Percentiles rank a stretch among this genome's conserved stretches.
These are phyloP conservation scores for Oreochromis grahami DNA, from an alignment of 2,797 vertebrate genomes.

Conservation along the genomic window DNA sequence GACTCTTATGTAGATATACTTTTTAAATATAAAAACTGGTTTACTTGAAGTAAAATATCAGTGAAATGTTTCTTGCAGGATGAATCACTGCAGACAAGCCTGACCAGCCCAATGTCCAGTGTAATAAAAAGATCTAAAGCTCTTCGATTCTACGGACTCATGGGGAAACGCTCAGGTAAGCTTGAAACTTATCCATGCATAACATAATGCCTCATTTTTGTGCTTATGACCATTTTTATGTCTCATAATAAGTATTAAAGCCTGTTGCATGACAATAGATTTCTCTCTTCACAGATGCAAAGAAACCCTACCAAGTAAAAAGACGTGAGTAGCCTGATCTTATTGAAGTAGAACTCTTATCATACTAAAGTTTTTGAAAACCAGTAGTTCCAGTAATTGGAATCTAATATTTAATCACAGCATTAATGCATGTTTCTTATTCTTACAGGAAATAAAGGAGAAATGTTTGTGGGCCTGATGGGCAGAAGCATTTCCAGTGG, in stretches of 20 bases:
- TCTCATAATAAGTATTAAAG: not conserved
- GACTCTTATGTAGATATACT: not conserved
- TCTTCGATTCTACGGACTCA: slow-evolving; percentile 83
- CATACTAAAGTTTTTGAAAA: not conserved
- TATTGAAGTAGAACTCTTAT: not conserved
- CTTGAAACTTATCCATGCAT: not conserved
- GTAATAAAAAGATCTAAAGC: slow-evolving; percentile 79
- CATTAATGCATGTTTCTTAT: not conserved
- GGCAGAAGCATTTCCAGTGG: slow-evolving; percentile 63
- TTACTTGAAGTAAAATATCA: not conserved
- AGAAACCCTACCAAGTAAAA: slow-evolving; percentile 54
- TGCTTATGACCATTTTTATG: not conserved
- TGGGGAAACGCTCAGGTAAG: slow-evolving; percentile 82
- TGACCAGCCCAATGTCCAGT: slow-evolving; percentile 45
- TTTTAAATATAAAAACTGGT: not conserved
- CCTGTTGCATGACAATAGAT: not conserved
- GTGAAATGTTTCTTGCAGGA: slow-evolving; percentile 36
- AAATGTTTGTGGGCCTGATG: slow-evolving; percentile 71
- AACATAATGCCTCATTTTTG: not conserved
- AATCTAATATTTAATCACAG: not conserved
- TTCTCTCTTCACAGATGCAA: slow-evolving; percentile 37
- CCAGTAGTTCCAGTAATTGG: fast-evolving
- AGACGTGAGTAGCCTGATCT: slow-evolving; percentile 61
- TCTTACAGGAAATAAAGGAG: slow-evolving; percentile 58
- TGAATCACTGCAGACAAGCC: slow-evolving; percentile 35